phyloP scores from a whole-genome alignment of 1,140 invertebrate species.

The Caerostris extrusa region DNA sequence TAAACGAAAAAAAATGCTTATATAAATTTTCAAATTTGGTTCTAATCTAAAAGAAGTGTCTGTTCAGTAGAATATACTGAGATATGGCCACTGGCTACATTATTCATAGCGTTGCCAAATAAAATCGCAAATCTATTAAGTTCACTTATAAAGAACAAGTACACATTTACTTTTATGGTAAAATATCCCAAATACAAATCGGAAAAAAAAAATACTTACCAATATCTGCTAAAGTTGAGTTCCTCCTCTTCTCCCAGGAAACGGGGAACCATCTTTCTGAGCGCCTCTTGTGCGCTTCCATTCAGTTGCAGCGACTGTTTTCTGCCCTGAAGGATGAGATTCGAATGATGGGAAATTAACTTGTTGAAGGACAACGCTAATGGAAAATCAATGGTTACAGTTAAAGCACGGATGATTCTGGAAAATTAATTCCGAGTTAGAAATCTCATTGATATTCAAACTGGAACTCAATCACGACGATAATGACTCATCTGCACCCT shows the following conservation, averaged over 20 bases:
- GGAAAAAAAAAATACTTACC: slow-evolving; percentile 22
- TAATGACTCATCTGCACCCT: background rate
- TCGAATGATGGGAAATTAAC: slow-evolving; percentile 6
- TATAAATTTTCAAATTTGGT: too few relatives aligned
- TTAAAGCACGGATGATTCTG: background rate
- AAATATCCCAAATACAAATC: too few relatives aligned
- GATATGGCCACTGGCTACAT: too few relatives aligned
- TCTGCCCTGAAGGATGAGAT: slow-evolving; percentile 43
- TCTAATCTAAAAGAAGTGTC: too few relatives aligned
- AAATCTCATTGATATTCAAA: background rate
- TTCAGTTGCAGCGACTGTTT: slow-evolving; percentile 72
- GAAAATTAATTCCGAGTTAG: slow-evolving; percentile 3
- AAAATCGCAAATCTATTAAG: too few relatives aligned
- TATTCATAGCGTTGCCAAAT: too few relatives aligned
- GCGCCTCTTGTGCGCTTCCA: slow-evolving; percentile 47
- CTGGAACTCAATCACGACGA: background rate
- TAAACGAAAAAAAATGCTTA: too few relatives aligned
- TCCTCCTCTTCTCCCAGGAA: slow-evolving; percentile 67
- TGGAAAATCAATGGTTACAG: slow-evolving; percentile 39
- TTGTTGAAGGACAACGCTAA: slow-evolving; percentile 56
- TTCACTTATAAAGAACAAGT: too few relatives aligned
- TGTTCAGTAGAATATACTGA: too few relatives aligned
- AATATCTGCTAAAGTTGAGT: slow-evolving; percentile 68
- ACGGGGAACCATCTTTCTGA: slow-evolving; percentile 62
- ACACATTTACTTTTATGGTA: too few relatives aligned